Base-by-base conservation (phyloP, 1,140 invertebrate species). In the Uloborus diversus region DNA sequence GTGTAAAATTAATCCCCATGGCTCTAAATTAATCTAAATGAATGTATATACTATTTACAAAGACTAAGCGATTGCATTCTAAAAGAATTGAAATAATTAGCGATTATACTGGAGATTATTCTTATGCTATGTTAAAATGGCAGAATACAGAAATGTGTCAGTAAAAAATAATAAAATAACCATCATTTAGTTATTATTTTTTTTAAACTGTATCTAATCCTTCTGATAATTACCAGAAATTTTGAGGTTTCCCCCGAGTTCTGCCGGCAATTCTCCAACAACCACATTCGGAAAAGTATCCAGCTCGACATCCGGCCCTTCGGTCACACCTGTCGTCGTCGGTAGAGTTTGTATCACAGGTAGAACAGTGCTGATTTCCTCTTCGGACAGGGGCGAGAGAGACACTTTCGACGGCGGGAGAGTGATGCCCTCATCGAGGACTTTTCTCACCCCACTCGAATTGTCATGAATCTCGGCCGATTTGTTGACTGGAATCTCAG, bases 211-310 rank as follows among this genome's bases (percentile, higher is more conserved):
- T n/a, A n/a, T n/a, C n/a, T n/a, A n/a, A n/a, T n/a, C n/a, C n/a
- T n/a, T n/a, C n/a, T n/a, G n/a, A n/a, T 71, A 28, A 73, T 79
- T 76, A 85, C 83, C 37, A 68, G 84, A 76, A 73, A 81, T 68
- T 83, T 84, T 61, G 65, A 84, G 62, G 42, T 82, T 62, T 79
- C 81, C 51, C 71, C 82, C 51, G 47, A 81, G 37, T 53, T 69
- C 69, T 9, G 76, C 33, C 3, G 64, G 42, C 17, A 66, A 25
- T 13, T 27, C 47, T 9, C 47, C 73, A 11, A 78, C 9, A 30
- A 64, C 61, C 13, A 64, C 25, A 20, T 32, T 30, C 4, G 20
- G 13, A 20, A 65, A 20, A 1, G 73, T 78, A 0, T 35, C 73
- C 3, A 59, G 13, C 14, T 56, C 62, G 0, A 17, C 4, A 13